Conservation (phyloP, 2,888 invertebrate species). For the Stenurella melanura region DNA sequence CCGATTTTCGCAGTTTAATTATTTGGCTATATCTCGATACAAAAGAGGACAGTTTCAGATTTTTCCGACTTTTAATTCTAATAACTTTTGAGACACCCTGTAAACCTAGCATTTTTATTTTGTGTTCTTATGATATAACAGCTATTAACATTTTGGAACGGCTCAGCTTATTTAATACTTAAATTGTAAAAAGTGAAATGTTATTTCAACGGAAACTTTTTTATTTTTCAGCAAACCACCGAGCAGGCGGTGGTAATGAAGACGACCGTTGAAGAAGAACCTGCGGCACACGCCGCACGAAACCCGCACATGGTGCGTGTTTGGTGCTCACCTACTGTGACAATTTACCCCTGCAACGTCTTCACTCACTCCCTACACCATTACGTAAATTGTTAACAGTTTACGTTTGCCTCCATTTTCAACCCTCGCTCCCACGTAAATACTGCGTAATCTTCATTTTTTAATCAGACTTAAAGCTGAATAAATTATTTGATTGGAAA, state of each 20-base stretch:
- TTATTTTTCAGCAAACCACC: slow-evolving; percentile 5
- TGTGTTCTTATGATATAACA: too few species aligned
- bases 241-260: neutral
- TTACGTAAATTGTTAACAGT: slow-evolving; percentile 54
- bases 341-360: slow-evolving; percentile 56
- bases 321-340: slow-evolving; percentile 63
- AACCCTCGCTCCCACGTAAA: slow-evolving; percentile 45
- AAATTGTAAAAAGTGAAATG: slow-evolving; percentile 12
- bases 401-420: slow-evolving; percentile 33
- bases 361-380: slow-evolving; percentile 44
- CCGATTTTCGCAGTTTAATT: too few species aligned
- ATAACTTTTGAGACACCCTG: too few species aligned
- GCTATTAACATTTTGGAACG: neutral
- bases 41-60: too few species aligned
- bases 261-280: slow-evolving; percentile 61
- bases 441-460: slow-evolving; percentile 50
- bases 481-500: slow-evolving; percentile 51
- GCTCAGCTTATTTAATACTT: too few species aligned
- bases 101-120: too few species aligned
- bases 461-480: slow-evolving; percentile 62
- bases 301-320: slow-evolving; percentile 61
- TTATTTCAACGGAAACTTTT: slow-evolving; percentile 3
- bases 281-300: slow-evolving; percentile 45
- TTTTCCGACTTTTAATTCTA: too few species aligned
- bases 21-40: too few species aligned